Base-by-base conservation (phyloP, 1,140 invertebrate species). In the Ericerus pela region DNA sequence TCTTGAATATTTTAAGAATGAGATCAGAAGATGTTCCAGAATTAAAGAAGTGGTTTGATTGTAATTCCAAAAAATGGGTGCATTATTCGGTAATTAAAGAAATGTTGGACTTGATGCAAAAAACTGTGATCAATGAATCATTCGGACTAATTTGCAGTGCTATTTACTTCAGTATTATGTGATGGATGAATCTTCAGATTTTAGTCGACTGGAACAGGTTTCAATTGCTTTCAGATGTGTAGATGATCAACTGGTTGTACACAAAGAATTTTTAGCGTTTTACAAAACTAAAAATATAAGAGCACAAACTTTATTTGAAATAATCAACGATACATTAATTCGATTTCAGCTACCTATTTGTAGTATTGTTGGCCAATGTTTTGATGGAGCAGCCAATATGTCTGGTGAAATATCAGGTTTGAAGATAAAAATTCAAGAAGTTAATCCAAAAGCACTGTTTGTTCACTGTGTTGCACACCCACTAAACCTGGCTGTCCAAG, bases 351-450 rank as follows among this genome's bases (percentile, higher is more conserved):
- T 58, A 31, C 33, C 55, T 29, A 55, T 58, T 29, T 10, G 37
- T 29, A 55, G 55, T 55, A 27, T 58, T 37, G 31, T 52, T 30
- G 30, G 41, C 27, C 57, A 58, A 55, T 58, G 57, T 22, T 60
- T 56, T 51, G 59, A 60, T 22, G 59, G 53, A n/a, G 59, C 59
- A 14, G 47, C 53, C 18, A 53, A 56, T 20, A 60, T 59, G 53
- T 20, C 53, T 26, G 52, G 31, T 30, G 20, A 36, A 14, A n/a
- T 56, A 20, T 18, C 43, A 29, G 53, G 51, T 16, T 8, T 58
- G 12, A 38, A 59, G 51, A 30, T 22, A 14, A 55, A 53, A 38
- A 36, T 60, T 16, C 51, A 60, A 60, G 54, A 59, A 24, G 12
- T 26, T 3, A 54, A 30, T 28, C 54, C 54, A 38, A 27, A 53